Base-by-base conservation (phyloP, 1,140 invertebrate genomes). In the Aphis gossypii region DNA sequence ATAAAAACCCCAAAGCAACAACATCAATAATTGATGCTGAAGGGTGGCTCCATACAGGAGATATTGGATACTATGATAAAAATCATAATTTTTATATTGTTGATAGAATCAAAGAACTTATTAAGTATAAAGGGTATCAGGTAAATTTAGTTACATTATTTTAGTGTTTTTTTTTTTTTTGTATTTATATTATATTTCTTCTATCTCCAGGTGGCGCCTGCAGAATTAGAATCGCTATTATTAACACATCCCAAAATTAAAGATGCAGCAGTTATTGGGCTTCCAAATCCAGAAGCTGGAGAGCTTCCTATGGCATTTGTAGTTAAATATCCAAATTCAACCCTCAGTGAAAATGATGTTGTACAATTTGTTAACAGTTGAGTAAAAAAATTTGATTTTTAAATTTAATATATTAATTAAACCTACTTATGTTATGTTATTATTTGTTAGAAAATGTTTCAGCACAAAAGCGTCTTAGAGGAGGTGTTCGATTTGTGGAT, bases 11-110 rank as follows among this genome's bases (percentile, higher is more conserved):
- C 1, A 95, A 96, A 93, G 96, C 97, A 14, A 97, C 97, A 14
- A 95, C 95, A 25, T 96, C 96, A 9, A 96, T 96, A 3, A 95
- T 98, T 8, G 97, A 97, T 94, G 94, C 94, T 38, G 96, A 98
- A 84, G 97, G 97, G 1, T 98, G 97, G 96, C 95, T 98, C 21
- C 96, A 97, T 93, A 98, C 97, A 44, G 98, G 98, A n/a, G 97
- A 98, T 95, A 96, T 98, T 93, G 97, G 97, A 1, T 97, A 97
- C 95, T 97, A 96, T 94, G 97, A 98, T 94, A 94, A 96, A 23
- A 96, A 97, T 18, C 96, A 96, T 8, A 96, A 96, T 94, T 96
- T 98, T 94, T 97, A 96, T 94, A 96, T 98, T 94, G 96, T 97
- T 2, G 97, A 98, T 94, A 95, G 97, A 83, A 95, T 97, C 0